Conservation (phyloP, 2,888 invertebrate genomes). For the Pogonocherus hispidulus region DNA sequence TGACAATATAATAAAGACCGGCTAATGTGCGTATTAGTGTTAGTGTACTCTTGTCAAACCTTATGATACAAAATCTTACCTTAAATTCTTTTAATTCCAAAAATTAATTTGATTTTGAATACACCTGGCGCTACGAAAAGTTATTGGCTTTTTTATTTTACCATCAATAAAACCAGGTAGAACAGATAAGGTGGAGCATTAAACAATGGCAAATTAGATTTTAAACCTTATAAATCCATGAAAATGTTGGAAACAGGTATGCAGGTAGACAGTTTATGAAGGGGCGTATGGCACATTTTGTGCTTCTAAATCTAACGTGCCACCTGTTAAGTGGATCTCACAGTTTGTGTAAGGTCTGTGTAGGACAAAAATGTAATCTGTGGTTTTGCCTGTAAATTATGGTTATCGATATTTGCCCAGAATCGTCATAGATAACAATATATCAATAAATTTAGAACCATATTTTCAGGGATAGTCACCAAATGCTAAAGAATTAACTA, state of each 20-base stretch:
- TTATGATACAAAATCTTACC: too few relatives aligned
- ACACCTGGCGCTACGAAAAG: background rate
- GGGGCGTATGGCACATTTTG: constrained; percentile 16
- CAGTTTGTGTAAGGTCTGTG: background rate
- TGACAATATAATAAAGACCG: background rate
- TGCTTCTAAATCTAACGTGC: constrained; percentile 15
- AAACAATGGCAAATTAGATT: constrained; percentile 5
- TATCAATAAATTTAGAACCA: too few relatives aligned
- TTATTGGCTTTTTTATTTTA: background rate
- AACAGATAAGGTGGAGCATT: background rate
- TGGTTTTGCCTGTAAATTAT: too few relatives aligned
- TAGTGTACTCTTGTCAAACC: too few relatives aligned
- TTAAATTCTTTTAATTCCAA: too few relatives aligned
- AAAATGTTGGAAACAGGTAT: constrained; percentile 12
- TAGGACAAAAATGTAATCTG: too few relatives aligned
- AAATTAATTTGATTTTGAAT: background rate
- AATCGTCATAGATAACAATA: too few relatives aligned
- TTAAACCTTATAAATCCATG: background rate
- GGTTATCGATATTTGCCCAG: too few relatives aligned
- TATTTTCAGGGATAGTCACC: too few relatives aligned
- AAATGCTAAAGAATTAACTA: too few relatives aligned
- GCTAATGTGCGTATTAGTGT: background rate
- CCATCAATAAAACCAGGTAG: background rate
- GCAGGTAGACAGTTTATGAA: constrained; percentile 13
- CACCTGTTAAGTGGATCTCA: constrained; percentile 15